Evolutionary conservation across 1,140 invertebrate species (phyloP).

Genomic region (Trissolcus basalis): DNA sequence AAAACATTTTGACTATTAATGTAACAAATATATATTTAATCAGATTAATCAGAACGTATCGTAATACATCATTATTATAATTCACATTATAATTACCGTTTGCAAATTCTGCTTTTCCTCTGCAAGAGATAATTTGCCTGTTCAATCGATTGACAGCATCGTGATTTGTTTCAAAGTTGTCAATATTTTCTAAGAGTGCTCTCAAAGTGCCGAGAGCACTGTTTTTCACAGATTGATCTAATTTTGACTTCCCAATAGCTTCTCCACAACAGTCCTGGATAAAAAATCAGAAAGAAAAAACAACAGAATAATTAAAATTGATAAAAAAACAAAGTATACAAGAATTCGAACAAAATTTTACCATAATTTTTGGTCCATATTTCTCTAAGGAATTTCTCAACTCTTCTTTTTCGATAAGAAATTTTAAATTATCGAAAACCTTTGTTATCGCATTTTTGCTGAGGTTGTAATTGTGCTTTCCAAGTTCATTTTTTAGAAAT

Average conservation of each 20-base stretch:
- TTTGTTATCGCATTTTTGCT: background rate
- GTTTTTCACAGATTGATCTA: background rate
- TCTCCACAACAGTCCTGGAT: conserved; percentile 2
- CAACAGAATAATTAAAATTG: background rate
- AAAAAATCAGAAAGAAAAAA: no score
- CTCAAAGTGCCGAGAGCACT: conserved; percentile 5
- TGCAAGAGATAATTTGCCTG: background rate
- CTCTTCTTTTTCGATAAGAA: background rate
- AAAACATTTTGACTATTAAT: no score
- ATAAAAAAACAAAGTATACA: background rate
- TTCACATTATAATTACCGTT: background rate
- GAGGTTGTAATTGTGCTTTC: background rate
- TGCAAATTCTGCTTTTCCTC: background rate
- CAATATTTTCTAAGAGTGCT: conserved; percentile 1
- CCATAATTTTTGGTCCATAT: background rate
- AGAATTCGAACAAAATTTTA: background rate
- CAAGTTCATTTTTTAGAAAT: conserved; percentile 9
- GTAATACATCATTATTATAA: no score
- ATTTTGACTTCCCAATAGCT: conserved; percentile 12
- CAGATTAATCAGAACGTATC: no score
- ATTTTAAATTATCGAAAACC: background rate
- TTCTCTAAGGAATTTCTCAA: background rate
- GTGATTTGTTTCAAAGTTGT: conserved; percentile 7
- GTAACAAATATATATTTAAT: background rate
- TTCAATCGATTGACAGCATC: background rate